A percentile compares a stretch with the other conserved stretches of the same genome.
These are phyloP conservation scores for Dicentrarchus labrax DNA, from an alignment of 2,113 vertebrate genomes.

Conservation along the genomic window DNA sequence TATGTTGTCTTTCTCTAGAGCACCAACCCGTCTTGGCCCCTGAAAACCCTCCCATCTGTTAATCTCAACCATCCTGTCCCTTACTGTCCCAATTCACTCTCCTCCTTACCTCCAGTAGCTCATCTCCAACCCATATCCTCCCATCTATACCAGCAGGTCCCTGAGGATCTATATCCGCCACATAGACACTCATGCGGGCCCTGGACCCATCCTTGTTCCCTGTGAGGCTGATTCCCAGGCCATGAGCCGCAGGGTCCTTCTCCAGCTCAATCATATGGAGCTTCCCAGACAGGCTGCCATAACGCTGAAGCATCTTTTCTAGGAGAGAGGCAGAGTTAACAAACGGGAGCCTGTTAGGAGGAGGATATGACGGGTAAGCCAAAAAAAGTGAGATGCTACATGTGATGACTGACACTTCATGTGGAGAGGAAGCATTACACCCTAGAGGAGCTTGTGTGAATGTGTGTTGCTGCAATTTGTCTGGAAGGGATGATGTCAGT, in stretches of 20 bases:
- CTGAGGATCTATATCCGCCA: constrained; percentile 91
- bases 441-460: constrained; percentile 47
- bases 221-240: constrained; percentile 92
- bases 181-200: constrained; percentile 92
- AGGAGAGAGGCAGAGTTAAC: constrained; percentile 50
- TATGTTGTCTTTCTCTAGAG: constrained; percentile 25
- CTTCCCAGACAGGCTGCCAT: constrained; percentile 90
- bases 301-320: constrained; percentile 92
- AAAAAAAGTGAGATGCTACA: constrained; percentile 33
- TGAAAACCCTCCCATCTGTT: constrained; percentile 32
- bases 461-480: constrained; percentile 52
- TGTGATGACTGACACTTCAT: constrained; percentile 68
- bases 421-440: constrained; percentile 44
- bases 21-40: neutral
- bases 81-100: neutral
- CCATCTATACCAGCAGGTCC: constrained; percentile 94
- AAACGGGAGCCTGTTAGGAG: constrained; percentile 56
- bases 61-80: neutral
- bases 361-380: constrained; percentile 37
- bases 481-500: constrained; percentile 50
- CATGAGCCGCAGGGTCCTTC: constrained; percentile 85
- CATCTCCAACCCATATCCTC: constrained; percentile 91
- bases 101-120: constrained; percentile 93
- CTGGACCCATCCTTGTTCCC: constrained; percentile 91
- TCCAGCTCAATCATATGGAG: constrained; percentile 94